Percentiles rank a stretch among this genome's conserved stretches.
These are phyloP conservation scores for Melinaea marsaeus DNA, from an alignment of 2,888 invertebrate species.

Conservation along the genomic window DNA sequence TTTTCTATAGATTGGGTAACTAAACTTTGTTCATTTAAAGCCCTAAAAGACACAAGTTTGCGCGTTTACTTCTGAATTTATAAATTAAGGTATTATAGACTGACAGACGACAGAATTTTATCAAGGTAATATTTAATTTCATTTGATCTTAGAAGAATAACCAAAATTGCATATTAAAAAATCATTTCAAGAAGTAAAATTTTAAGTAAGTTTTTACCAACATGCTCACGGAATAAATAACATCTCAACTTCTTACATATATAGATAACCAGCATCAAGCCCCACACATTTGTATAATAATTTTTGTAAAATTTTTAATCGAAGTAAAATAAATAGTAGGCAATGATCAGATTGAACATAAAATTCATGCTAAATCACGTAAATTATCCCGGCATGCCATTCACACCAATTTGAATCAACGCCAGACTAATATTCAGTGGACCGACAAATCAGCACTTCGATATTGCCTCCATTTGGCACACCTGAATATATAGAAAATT, in stretches of 20 bases:
- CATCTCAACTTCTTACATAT: constrained; percentile 39
- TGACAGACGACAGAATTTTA: no score
- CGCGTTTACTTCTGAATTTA: no score
- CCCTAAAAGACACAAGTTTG: no score
- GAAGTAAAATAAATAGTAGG: background rate
- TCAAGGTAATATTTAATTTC: no score
- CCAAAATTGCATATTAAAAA: no score
- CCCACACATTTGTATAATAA: constrained; percentile 59
- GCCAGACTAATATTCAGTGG: constrained; percentile 71
- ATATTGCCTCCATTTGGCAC: constrained; percentile 75
- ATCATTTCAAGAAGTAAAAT: no score
- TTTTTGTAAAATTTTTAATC: constrained; percentile 3
- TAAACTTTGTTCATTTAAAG: no score
- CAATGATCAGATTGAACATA: background rate
- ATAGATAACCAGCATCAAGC: constrained; percentile 34
- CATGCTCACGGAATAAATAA: background rate
- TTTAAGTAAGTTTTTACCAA: background rate
- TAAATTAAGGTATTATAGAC: no score
- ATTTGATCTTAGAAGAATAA: no score
- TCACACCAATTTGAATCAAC: constrained; percentile 68
- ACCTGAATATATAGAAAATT: constrained; percentile 68
- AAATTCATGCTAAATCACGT: constrained; percentile 47
- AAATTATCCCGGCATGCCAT: constrained; percentile 50
- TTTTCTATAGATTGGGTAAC: no score
- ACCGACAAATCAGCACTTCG: constrained; percentile 76